Evolutionary conservation across 2,113 vertebrate genomes (phyloP).

Genomic region (Chinchilla lanigera): DNA sequence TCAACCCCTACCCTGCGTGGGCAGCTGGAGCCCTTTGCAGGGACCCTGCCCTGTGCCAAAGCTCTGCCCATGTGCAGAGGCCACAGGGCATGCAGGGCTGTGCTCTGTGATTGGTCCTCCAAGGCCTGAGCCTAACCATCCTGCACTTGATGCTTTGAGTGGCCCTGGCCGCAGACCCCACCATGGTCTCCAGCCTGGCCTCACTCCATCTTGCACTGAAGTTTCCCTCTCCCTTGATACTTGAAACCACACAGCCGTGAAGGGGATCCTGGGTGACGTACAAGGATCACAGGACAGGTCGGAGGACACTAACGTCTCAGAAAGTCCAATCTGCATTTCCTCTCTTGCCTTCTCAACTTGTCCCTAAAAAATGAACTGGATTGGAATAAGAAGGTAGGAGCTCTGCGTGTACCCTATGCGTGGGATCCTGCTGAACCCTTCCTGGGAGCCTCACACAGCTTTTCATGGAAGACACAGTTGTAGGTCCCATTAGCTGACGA

Average conservation of each 20-base stretch:
- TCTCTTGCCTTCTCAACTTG: background rate
- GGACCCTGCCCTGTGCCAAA: background rate
- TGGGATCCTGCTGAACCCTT: background rate
- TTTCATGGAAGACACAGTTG: background rate
- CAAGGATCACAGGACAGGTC: background rate
- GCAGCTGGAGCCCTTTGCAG: background rate
- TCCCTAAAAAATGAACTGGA: background rate
- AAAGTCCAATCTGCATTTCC: background rate
- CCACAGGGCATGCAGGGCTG: rapidly evolving
- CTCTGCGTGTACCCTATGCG: background rate
- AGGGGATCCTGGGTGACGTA: background rate
- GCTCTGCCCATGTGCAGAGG: background rate
- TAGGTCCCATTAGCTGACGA: background rate
- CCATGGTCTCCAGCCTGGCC: rapidly evolving
- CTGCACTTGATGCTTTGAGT: no score
- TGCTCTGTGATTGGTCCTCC: background rate
- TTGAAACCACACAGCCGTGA: background rate
- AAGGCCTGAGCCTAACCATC: background rate
- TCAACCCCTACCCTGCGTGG: background rate
- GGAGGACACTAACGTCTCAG: background rate
- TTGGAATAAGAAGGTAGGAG: background rate
- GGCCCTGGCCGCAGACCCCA: rapidly evolving
- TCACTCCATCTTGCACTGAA: background rate
- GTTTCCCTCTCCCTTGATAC: background rate
- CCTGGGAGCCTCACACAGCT: background rate